Evolutionary conservation across 2,888 invertebrate genomes (phyloP), one percentile per base, ranked within the genome.

Genomic region (Ophion ellenae): DNA sequence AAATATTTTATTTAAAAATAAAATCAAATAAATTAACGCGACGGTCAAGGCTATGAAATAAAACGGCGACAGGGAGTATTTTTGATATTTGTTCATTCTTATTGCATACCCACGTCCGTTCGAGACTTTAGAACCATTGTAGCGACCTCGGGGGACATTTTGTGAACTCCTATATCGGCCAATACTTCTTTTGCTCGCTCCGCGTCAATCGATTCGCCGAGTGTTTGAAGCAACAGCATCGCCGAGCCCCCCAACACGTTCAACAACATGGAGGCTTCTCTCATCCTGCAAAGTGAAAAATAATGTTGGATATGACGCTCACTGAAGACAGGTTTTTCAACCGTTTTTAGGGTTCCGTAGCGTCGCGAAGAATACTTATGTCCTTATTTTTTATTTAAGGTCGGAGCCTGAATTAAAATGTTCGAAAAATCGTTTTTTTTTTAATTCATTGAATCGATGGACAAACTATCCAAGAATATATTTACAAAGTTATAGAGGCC

Each of bases 171-270:
- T 32, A 96, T 91, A 89, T 96, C 96, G 86, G 95, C 95, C 75
- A 96, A 91, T 0, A 95, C 95, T 89, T 95, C 95, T 82, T 95
- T 95, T 10, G 94, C 94, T 77, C 95, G 95, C 6, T 94, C 94
- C 2, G 94, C 93, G 24, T 94, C 94, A 73, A 95, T 95, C 90
- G 90, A 93, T 77, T 91, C 94, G 89, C 91, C 91, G n/a, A 98
- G 92, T 0, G 96, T 95, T 84, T 97, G 96, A 59, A 96, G 95
- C 20, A 98, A 94, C 3, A 98, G 95, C 70, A 97, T 95, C 0
- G 98, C 97, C 59, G 97, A 97, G 0, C 98, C 98, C 90, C 96
- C 95, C 67, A 97, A 96, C 89, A 98, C 94, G 89, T 96, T 97
- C 61, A 98, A 94, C 63, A 98, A 94, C 88, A 95, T 95, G 92